phyloP scores from a whole-genome alignment of 30 jellyfish, hydroid and myxozoan species.

The Pelagia noctiluca region DNA sequence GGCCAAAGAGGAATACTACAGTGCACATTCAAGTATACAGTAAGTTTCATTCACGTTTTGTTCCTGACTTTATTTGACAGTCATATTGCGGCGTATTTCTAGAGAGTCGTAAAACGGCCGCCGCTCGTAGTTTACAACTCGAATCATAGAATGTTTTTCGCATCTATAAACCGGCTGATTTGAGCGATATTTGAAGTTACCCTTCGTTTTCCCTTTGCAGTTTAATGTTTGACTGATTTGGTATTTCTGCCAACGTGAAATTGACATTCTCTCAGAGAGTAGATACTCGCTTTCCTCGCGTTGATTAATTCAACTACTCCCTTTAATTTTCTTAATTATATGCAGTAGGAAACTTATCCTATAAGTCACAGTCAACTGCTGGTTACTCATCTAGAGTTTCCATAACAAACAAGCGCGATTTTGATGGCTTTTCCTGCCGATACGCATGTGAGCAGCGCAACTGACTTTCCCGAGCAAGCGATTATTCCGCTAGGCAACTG shows the following conservation, averaged over 20 bases:
- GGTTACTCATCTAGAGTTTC: too few relatives aligned
- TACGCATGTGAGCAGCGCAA: too few relatives aligned
- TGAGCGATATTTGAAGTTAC: too few relatives aligned
- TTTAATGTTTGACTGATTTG: too few relatives aligned
- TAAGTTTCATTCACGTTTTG: slow-evolving; percentile 57
- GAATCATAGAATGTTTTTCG: too few relatives aligned
- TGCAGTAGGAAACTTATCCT: slow-evolving; percentile 71
- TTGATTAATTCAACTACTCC: slow-evolving; percentile 51
- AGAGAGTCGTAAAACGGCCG: not conserved
- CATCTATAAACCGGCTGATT: too few relatives aligned
- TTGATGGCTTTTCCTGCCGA: too few relatives aligned
- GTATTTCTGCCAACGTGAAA: slow-evolving; percentile 8
- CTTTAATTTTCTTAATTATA: slow-evolving; percentile 45
- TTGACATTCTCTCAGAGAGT: too few relatives aligned
- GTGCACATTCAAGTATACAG: slow-evolving; percentile 67
- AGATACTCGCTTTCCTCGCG: slow-evolving; percentile 12
- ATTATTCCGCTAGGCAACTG: not conserved
- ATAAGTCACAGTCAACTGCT: slow-evolving; percentile 54
- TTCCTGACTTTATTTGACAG: slow-evolving; percentile 24
- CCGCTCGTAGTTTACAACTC: too few relatives aligned
- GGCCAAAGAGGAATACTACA: slow-evolving; percentile 51
- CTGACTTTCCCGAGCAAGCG: not conserved
- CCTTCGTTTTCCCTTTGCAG: too few relatives aligned
- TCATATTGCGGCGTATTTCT: not conserved
- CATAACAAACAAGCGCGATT: too few relatives aligned